A percentile compares a stretch with the other conserved stretches of the same genome.
Evolutionary conservation across 2,888 invertebrate species (phyloP).

Genomic region (Artemia sinica): DNA sequence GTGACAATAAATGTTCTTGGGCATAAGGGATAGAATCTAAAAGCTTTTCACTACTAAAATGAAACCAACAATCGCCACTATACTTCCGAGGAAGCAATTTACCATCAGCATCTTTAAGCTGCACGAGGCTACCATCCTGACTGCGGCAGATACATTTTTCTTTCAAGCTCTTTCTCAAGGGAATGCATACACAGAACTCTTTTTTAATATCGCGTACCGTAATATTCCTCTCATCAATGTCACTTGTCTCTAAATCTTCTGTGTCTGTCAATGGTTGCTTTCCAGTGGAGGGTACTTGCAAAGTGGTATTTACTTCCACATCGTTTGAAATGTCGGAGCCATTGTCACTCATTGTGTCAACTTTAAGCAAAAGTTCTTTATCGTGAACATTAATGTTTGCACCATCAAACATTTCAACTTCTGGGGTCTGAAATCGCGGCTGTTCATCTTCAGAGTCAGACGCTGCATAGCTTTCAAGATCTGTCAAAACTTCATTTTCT

Average conservation of each 20-base stretch:
- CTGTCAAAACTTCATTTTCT: slow-evolving; percentile 35
- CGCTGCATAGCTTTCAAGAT: slow-evolving; percentile 38
- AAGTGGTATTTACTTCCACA: not conserved
- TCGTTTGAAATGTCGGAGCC: not conserved
- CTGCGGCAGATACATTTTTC: slow-evolving; percentile 8
- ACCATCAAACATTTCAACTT: slow-evolving; percentile 20
- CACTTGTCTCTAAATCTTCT: slow-evolving; percentile 34
- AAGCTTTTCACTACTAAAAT: not conserved
- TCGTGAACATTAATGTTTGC: slow-evolving; percentile 17
- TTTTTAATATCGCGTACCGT: slow-evolving; percentile 25
- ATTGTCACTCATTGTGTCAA: not conserved
- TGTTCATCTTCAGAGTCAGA: slow-evolving; percentile 29
- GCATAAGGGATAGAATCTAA: too few species aligned
- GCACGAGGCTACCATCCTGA: not conserved
- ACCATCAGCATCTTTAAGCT: slow-evolving; percentile 12
- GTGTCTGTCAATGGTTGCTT: slow-evolving; percentile 35
- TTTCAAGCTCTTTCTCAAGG: not conserved
- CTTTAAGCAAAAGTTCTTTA: not conserved
- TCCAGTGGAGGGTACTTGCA: not conserved
- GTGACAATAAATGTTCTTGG: not conserved
- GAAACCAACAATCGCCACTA: not conserved
- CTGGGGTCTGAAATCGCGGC: slow-evolving; percentile 24
- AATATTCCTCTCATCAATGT: slow-evolving; percentile 22
- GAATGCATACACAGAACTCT: slow-evolving; percentile 26
- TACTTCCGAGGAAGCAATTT: not conserved